phyloP scores from a whole-genome alignment of 2,888 invertebrate species.

The Ctenicera cuprea region DNA sequence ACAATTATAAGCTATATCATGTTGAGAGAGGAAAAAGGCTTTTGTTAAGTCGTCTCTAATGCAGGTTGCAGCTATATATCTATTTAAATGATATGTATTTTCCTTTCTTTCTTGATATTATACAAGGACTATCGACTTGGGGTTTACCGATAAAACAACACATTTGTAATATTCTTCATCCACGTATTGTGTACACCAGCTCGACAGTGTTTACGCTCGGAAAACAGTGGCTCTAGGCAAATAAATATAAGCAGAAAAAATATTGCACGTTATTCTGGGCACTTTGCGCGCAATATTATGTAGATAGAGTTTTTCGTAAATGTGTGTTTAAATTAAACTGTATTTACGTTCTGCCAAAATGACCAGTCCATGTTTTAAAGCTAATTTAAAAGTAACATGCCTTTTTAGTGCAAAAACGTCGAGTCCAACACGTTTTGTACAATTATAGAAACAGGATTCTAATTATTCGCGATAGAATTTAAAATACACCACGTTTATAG shows the following conservation, averaged over 20 bases:
- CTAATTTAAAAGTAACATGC: no score
- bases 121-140: slow-evolving; percentile 55
- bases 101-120: slow-evolving; percentile 67
- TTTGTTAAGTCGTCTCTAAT: no score
- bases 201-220: slow-evolving; percentile 13
- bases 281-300: neutral
- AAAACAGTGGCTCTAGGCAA: slow-evolving; percentile 15
- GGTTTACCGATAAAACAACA: slow-evolving; percentile 52
- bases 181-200: slow-evolving; percentile 17
- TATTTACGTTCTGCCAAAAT: no score
- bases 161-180: slow-evolving; percentile 18
- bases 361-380: no score
- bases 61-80: no score
- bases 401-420: no score
- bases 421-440: no score
- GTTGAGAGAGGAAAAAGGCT: no score
- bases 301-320: neutral
- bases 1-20: no score
- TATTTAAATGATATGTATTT: slow-evolving; percentile 45
- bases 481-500: no score
- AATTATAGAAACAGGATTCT: no score
- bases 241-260: neutral
- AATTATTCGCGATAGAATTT: no score
- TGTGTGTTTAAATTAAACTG: neutral
- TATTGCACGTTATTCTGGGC: neutral